Evolutionary conservation across 1,140 invertebrate species (phyloP).

Genomic region (Leptinotarsa defecta): DNA sequence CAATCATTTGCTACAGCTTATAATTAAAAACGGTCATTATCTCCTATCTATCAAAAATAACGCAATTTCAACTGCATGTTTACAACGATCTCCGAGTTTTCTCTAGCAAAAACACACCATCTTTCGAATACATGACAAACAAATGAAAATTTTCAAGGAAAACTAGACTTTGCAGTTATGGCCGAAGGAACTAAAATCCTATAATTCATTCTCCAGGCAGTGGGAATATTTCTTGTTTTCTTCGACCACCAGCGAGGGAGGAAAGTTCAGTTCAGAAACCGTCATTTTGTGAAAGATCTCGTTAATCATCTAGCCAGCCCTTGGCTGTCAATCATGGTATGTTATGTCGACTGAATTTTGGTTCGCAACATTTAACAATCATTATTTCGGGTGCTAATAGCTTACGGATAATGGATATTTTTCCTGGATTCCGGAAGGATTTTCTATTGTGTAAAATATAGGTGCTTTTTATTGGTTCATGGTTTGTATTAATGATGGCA

Average conservation of each 20-base stretch:
- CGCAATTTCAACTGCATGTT: slow-evolving; percentile 36
- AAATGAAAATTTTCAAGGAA: not conserved
- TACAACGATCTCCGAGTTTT: slow-evolving; percentile 33
- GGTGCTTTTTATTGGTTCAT: no score
- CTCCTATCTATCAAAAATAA: slow-evolving; percentile 19
- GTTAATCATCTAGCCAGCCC: slow-evolving; percentile 53
- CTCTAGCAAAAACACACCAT: slow-evolving; percentile 9
- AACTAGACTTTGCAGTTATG: not conserved
- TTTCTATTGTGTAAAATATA: not conserved
- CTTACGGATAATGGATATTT: slow-evolving; percentile 29
- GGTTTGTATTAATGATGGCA: no score
- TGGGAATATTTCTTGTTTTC: not conserved
- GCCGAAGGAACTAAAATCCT: not conserved
- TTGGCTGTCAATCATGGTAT: slow-evolving; percentile 53
- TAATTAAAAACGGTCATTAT: slow-evolving; percentile 8
- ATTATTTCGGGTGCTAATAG: slow-evolving; percentile 44
- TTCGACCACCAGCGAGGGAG: slow-evolving; percentile 33
- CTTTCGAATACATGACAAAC: not conserved
- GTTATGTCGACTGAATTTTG: slow-evolving; percentile 44
- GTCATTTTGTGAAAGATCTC: slow-evolving; percentile 54
- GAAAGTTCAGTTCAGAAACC: slow-evolving; percentile 51
- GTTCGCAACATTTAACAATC: slow-evolving; percentile 42
- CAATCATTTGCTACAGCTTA: not conserved
- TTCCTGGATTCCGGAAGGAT: not conserved
- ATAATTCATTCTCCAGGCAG: not conserved